These are phyloP conservation scores for Engraulis encrasicolus DNA, from an alignment of 2,113 vertebrate genomes.

Conservation along the genomic window DNA sequence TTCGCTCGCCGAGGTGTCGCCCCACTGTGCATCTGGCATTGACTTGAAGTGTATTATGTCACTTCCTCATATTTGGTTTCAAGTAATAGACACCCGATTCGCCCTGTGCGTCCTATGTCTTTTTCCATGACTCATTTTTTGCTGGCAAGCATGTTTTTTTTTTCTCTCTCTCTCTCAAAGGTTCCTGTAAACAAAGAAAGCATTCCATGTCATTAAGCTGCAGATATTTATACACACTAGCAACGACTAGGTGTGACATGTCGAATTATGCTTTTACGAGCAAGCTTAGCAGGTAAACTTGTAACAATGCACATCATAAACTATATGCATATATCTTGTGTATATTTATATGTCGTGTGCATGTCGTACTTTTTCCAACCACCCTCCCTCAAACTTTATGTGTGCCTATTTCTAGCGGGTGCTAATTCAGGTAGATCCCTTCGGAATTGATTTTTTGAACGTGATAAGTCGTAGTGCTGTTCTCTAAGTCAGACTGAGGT, in stretches of 20 bases:
- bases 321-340: too few species aligned
- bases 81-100: not conserved
- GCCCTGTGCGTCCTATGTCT: not conserved
- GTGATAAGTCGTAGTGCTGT: not conserved
- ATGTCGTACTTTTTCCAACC: not conserved
- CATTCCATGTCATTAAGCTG: not conserved
- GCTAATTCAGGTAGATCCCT: not conserved
- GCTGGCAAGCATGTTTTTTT: not conserved
- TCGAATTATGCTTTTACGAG: not conserved
- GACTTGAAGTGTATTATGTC: not conserved
- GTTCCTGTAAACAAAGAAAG: conserved; percentile 10
- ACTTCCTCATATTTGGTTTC: conserved; percentile 18
- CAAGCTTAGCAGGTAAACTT: not conserved
- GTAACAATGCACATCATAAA: too few species aligned
- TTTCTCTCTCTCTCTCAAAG: too few species aligned
- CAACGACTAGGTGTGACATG: not conserved
- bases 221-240: not conserved
- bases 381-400: not conserved
- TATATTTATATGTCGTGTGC: too few species aligned
- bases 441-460: not conserved
- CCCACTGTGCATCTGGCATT: conserved; percentile 17
- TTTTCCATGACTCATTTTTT: conserved; percentile 17
- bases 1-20: not conserved
- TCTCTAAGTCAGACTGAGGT: not conserved
- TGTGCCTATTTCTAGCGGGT: not conserved